Conservation (phyloP, 2,797 vertebrate genomes). For the Alfaro cultratus region DNA sequence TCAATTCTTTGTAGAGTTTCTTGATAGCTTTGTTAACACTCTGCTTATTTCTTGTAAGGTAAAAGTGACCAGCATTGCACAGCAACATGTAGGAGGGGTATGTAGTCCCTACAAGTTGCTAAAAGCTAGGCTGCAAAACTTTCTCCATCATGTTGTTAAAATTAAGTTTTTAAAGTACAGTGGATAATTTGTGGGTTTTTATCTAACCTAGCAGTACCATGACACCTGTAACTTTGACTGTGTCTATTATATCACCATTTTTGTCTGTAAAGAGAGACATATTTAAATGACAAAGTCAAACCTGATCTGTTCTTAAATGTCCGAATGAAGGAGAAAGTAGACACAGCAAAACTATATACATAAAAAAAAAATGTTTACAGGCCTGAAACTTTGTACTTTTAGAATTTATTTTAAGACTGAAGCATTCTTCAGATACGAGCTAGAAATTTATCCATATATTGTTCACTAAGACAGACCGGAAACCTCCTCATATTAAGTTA, state of each 20-base stretch:
- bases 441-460: constrained; percentile 17
- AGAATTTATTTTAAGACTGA: background rate
- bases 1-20: background rate
- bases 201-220: background rate
- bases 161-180: background rate
- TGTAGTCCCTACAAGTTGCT: background rate
- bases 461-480: constrained; percentile 26
- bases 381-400: background rate
- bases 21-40: background rate
- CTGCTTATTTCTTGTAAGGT: background rate
- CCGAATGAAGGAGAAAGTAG: background rate
- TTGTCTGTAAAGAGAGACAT: background rate
- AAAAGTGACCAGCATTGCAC: background rate
- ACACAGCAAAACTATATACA: constrained; percentile 2
- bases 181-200: background rate
- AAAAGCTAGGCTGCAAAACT: background rate
- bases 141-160: background rate
- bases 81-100: background rate
- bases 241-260: background rate
- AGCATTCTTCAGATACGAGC: constrained; percentile 6
- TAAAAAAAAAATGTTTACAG: background rate
- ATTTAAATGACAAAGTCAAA: background rate
- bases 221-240: background rate
- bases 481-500: constrained; percentile 27
- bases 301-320: background rate